Evolutionary conservation across 2,888 invertebrate species (phyloP), one percentile per base, ranked within the genome.

Genomic region (Synanthedon myopaeformis): DNA sequence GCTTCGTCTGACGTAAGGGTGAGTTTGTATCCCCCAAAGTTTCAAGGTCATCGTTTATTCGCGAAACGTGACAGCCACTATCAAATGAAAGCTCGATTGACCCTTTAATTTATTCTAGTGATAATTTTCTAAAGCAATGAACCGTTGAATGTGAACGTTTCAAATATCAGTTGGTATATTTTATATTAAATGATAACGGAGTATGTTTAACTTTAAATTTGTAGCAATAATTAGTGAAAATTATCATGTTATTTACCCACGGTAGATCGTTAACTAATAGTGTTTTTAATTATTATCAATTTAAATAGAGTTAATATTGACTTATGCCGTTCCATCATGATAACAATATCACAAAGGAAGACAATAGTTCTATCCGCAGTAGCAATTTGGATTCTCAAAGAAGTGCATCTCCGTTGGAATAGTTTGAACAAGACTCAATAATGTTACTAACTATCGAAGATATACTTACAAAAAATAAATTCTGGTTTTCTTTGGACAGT

Each of bases 1-100:
- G 74, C 87, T 58, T 82, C 87, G 54, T 81, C 87, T 56, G 85
- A 84, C 65, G 73, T 77, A 73, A 78, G 84, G 83, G 87, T 87
- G 82, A 86, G 87, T 87, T 66, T 59, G 59, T 56, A 58, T 59
- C 61, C 60, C 64, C 61, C 55, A 55, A 53, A 56, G 51, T n/a
- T 41, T 51, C 51, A 51, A 51, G 51, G 51, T 51, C 14, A 49
- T 10, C 49, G 11, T 17, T 17, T 23, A 17, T 49, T 49, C 45
- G 49, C 17, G 23, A 49, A 17, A 17, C 19, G 19, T 23, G 19
- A 19, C 13, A 17, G 23, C 12, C 17, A 17, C 59, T 53, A 61
- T 62, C 54, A n/a, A 49, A 54, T 56, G 53, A 53, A 59, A 63
- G 59, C 55, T 60, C 60, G 57, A 57, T 53, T 54, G 56, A 60